phyloP scores from a whole-genome alignment of 2,888 invertebrate species.

The Caenorhabditis angaria region DNA sequence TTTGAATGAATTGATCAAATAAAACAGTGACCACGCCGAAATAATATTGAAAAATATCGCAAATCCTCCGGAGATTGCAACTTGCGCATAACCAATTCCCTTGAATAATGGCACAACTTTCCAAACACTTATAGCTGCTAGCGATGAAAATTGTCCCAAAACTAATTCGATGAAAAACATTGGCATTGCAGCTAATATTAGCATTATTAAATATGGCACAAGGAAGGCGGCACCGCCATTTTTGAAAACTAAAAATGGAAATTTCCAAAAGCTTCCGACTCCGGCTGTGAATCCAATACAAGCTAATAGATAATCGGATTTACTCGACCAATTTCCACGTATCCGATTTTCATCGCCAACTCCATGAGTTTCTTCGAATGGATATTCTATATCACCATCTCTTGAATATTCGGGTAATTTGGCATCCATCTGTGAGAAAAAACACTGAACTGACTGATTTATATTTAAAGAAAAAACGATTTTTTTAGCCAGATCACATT shows the following conservation, averaged over 20 bases:
- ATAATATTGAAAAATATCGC: conserved; percentile 77
- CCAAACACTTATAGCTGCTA: conserved; percentile 83
- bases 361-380: conserved; percentile 70
- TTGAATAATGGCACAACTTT: conserved; percentile 83
- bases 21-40: conserved; percentile 76
- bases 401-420: conserved; percentile 60
- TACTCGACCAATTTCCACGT: conserved; percentile 74
- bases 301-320: conserved; percentile 77
- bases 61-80: conserved; percentile 75
- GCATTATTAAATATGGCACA: conserved; percentile 83
- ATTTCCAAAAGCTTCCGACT: conserved; percentile 78
- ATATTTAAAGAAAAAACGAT: conserved; percentile 8
- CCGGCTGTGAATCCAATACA: conserved; percentile 76
- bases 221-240: conserved; percentile 77
- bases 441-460: not conserved
- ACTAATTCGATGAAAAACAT: conserved; percentile 83
- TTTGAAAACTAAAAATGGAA: conserved; percentile 76
- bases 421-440: conserved; percentile 58
- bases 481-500: conserved; percentile 5
- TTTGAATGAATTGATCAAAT: conserved; percentile 81
- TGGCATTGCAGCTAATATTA: conserved; percentile 84
- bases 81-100: conserved; percentile 77
- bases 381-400: conserved; percentile 72
- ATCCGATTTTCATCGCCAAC: conserved; percentile 75
- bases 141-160: conserved; percentile 82